Evolutionary conservation across 2,113 vertebrate genomes (phyloP), one percentile per base, ranked within the genome.

Genomic region (Alectura lathami): DNA sequence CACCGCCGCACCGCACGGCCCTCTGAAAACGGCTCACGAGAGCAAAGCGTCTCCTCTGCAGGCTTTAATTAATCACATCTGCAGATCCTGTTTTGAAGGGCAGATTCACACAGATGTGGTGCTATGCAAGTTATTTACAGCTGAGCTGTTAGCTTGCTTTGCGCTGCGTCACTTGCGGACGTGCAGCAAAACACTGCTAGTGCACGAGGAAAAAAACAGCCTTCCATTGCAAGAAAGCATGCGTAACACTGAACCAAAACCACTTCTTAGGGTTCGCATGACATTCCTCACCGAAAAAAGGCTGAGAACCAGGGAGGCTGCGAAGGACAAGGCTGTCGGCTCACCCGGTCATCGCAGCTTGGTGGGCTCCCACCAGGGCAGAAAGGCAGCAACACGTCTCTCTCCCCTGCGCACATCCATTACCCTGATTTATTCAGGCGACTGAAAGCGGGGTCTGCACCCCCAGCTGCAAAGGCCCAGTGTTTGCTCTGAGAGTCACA

Each of bases 251-350:
- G 4, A 4, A 30, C n/a, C 48, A 7, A 54, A 89, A 5, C 34
- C 51, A 43, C 30, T 13, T 13, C 47, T 40, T 0, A 18, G 20
- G 23, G 45, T 32, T 18, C 42, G 50, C 13, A 9, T 17, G 34
- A 27, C 43, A n/a, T 23, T 8, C 16, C 51, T 51, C 18, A 1
- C 64, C 78, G 1, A 2, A 8, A 51, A 17, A 4, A 5, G 48
- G 68, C 4, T 0, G 4, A 86, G 53, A 40, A 24, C 0, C 15
- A 3, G 54, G 54, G 15, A 8, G 27, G 8, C 4, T n/a, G 13
- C 0, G 6, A 10, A 60, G 0, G 3, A 34, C n/a, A 0, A 17
- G 47, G 40, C 43, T 18, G 36, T 0, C 54, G 1, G 51, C 40
- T 0, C 4, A 4, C 4, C 20, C 45, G 1, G 17, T 2, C 38